These are phyloP conservation scores for Theretra japonica DNA, from an alignment of 2,888 invertebrate species.

Conservation along the genomic window DNA sequence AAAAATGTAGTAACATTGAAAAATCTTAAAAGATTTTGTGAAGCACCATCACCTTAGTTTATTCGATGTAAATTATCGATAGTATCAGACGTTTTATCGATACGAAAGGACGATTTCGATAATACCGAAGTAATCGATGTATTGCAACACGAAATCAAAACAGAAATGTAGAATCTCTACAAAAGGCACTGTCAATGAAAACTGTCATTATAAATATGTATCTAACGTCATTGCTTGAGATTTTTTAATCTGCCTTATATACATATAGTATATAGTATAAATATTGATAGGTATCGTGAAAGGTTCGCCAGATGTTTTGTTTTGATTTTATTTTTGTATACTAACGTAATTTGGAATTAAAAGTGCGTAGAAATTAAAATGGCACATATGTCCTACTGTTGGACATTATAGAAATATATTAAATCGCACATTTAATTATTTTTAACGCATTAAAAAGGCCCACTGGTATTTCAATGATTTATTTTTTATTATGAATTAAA, in stretches of 20 bases:
- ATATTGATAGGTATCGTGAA: slow-evolving; percentile 22
- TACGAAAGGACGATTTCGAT: no score
- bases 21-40: no score
- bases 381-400: not conserved
- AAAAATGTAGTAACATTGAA: no score
- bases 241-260: slow-evolving; percentile 34
- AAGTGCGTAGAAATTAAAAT: not conserved
- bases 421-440: no score
- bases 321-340: slow-evolving; percentile 25
- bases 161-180: slow-evolving; percentile 12
- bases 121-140: not conserved
- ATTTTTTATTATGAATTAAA: no score
- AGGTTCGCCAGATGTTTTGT: not conserved
- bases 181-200: slow-evolving; percentile 30
- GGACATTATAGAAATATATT: no score
- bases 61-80: no score
- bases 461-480: no score
- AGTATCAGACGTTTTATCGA: no score
- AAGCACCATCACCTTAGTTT: no score
- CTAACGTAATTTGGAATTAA: not conserved
- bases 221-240: slow-evolving; percentile 35
- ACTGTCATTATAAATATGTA: slow-evolving; percentile 51
- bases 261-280: slow-evolving; percentile 20
- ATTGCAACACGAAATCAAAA: not conserved
- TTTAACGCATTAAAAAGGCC: no score